phyloP scores from a whole-genome alignment of 2,888 invertebrate species.

The Leucophenga montana region DNA sequence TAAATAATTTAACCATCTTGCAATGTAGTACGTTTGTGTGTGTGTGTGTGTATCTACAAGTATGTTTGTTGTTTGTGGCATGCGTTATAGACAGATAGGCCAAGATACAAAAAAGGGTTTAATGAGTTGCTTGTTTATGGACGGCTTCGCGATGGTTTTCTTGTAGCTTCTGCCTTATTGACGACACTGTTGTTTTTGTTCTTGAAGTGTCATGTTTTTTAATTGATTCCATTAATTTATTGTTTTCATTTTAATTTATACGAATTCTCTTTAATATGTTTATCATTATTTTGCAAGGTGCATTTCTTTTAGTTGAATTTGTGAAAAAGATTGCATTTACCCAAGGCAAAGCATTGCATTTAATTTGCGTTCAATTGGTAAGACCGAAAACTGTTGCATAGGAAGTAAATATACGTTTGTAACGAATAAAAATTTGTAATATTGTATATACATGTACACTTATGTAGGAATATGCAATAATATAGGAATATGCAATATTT shows the following conservation, averaged over 20 bases:
- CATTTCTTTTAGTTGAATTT: neutral
- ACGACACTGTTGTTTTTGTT: conserved; percentile 1
- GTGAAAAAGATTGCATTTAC: no score
- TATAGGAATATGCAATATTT: no score
- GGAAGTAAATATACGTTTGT: no score
- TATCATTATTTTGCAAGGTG: neutral
- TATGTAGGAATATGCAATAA: no score
- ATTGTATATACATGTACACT: no score
- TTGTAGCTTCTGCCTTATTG: neutral
- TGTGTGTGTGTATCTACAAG: neutral
- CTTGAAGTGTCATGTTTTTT: conserved; percentile 7
- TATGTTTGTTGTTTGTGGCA: conserved; percentile 37
- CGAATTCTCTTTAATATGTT: neutral
- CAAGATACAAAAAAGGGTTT: conserved; percentile 43
- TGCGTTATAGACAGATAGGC: neutral
- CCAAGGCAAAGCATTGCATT: no score
- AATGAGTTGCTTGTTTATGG: conserved; percentile 53
- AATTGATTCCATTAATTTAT: conserved; percentile 10
- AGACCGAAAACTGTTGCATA: no score
- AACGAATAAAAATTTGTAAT: no score
- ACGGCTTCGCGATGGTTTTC: conserved; percentile 36
- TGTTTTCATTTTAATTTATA: conserved; percentile 6
- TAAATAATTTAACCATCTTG: conserved; percentile 58
- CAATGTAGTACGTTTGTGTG: conserved; percentile 13
- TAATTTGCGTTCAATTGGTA: no score